phyloP scores from a whole-genome alignment of 2,888 invertebrate genomes.

The Lamellibrachia satsuma region DNA sequence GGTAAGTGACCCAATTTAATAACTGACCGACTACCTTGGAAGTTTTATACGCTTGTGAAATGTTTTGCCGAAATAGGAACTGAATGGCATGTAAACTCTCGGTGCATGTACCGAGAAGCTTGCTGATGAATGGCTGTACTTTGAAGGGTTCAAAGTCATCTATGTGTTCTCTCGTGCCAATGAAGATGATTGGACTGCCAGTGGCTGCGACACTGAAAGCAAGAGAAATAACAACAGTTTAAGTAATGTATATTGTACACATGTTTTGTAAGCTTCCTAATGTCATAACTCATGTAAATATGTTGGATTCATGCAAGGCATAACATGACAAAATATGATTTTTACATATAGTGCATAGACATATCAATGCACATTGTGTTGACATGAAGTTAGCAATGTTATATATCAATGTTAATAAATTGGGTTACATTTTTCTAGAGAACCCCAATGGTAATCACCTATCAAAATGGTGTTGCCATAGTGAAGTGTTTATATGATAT shows the following conservation, averaged over 20 bases:
- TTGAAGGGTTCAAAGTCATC: conserved; percentile 98
- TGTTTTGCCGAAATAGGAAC: not conserved
- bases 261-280: no score
- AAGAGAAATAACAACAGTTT: conserved; percentile 42
- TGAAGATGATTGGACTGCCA: conserved; percentile 96
- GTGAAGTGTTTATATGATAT: conserved; percentile 63
- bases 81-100: no score
- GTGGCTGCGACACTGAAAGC: conserved; percentile 91
- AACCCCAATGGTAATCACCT: not conserved
- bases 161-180: conserved; percentile 99
- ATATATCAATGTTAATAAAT: not conserved
- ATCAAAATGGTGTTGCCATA: no score
- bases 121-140: conserved; percentile 98
- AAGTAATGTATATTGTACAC: not conserved
- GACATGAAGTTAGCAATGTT: not conserved
- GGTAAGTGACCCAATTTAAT: no score
- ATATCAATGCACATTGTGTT: not conserved
- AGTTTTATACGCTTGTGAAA: not conserved
- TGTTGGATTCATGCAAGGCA: no score
- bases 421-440: no score
- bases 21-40: not conserved
- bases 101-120: conserved; percentile 84
- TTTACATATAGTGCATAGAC: no score
- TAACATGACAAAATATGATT: no score
- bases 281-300: no score